Evolutionary conservation across 2,888 invertebrate species (phyloP).

Genomic region (Rhaphigaster nebulosa): DNA sequence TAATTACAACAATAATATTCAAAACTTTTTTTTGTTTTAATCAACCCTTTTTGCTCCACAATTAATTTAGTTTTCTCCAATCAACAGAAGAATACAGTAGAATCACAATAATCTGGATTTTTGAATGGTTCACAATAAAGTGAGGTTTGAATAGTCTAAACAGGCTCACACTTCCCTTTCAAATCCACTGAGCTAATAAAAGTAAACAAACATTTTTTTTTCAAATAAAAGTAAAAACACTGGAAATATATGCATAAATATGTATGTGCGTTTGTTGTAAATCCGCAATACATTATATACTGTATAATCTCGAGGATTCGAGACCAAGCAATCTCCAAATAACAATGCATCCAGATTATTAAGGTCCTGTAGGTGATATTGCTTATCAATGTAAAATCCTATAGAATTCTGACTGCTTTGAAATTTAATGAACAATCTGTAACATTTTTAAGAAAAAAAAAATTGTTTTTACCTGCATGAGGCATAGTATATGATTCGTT

Average conservation of each 20-base stretch:
- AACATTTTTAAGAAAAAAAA: neutral
- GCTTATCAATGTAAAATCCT: neutral
- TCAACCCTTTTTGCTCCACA: neutral
- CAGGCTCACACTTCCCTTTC: too few species aligned
- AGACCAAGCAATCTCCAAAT: neutral
- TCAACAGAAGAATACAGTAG: neutral
- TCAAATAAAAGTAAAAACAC: neutral
- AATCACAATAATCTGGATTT: neutral
- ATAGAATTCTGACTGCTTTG: too few species aligned
- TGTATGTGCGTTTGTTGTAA: neutral
- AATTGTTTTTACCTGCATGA: neutral
- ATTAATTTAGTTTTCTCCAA: neutral
- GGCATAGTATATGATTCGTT: too few species aligned
- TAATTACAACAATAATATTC: neutral
- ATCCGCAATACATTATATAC: neutral
- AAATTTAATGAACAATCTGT: too few species aligned
- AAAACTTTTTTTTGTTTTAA: neutral
- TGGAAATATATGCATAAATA: too few species aligned
- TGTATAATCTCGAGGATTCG: neutral
- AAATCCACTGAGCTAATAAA: too few species aligned
- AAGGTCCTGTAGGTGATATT: neutral
- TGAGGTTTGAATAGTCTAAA: too few species aligned
- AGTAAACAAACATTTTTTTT: too few species aligned
- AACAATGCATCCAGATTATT: neutral
- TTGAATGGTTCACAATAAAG: too few species aligned